Conservation (phyloP, 1,140 invertebrate species). For the Sipha flava region DNA sequence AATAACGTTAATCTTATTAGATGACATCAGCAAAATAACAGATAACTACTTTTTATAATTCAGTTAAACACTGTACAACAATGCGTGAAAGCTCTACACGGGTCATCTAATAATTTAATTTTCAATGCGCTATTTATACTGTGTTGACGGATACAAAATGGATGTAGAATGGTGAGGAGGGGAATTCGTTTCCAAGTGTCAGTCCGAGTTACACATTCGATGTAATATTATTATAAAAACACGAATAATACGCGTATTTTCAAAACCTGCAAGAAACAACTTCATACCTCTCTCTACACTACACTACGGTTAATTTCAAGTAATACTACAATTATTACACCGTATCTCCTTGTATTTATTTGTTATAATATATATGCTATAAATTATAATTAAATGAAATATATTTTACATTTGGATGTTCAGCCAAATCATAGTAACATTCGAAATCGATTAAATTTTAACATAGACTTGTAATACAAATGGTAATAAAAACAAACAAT, state of each 20-base stretch:
- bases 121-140: neutral
- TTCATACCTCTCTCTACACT: no score
- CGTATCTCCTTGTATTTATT: no score
- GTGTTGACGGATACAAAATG: no score
- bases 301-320: neutral
- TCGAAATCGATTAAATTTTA: no score
- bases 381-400: no score
- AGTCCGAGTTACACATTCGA: neutral
- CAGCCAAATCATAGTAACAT: no score
- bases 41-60: neutral
- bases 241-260: neutral
- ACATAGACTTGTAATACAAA: no score
- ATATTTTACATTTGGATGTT: no score
- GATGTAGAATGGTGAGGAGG: no score
- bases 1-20: neutral
- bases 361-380: no score
- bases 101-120: neutral
- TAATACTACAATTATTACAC: neutral
- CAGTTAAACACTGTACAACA: neutral
- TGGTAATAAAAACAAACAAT: no score
- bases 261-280: neutral
- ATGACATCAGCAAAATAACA: neutral
- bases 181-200: neutral
- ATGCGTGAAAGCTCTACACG: neutral
- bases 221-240: neutral